Conservation (phyloP, 2,888 invertebrate genomes). For the Altica lythri region DNA sequence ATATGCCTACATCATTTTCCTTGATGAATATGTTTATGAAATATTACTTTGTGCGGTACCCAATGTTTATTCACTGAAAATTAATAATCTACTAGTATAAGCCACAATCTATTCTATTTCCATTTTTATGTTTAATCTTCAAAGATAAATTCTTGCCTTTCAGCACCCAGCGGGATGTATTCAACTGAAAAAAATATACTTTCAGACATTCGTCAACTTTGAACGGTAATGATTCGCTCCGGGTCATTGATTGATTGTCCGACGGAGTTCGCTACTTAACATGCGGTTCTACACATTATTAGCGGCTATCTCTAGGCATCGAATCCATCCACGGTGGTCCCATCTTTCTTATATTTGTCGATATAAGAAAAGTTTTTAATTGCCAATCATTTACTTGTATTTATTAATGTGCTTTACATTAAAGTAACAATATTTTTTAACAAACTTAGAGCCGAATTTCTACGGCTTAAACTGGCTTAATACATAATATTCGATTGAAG, state of each 20-base stretch:
- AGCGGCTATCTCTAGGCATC: conserved; percentile 53
- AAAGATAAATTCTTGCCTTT: conserved; percentile 12
- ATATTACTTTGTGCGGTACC: no score
- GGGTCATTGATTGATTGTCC: conserved; percentile 50
- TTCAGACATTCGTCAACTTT: conserved; percentile 34
- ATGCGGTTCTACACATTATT: conserved; percentile 54
- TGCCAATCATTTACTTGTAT: conserved; percentile 3
- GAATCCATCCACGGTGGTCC: conserved; percentile 50
- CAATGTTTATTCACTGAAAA: no score
- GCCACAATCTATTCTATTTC: no score
- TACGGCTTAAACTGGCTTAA: no score
- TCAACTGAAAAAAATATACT: conserved; percentile 5
- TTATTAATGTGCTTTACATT: no score
- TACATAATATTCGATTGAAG: no score
- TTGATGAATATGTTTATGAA: no score
- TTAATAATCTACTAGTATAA: no score
- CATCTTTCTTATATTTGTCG: conserved; percentile 36
- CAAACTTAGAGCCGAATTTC: no score
- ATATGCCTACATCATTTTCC: no score
- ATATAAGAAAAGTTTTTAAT: conserved; percentile 15
- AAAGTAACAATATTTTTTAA: no score
- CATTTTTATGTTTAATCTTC: no score
- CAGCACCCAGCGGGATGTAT: conserved; percentile 18
- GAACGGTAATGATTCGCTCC: conserved; percentile 33
- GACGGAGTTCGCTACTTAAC: conserved; percentile 50